Base-by-base conservation (phyloP, 2,888 invertebrate genomes). In the Graphium colonna region DNA sequence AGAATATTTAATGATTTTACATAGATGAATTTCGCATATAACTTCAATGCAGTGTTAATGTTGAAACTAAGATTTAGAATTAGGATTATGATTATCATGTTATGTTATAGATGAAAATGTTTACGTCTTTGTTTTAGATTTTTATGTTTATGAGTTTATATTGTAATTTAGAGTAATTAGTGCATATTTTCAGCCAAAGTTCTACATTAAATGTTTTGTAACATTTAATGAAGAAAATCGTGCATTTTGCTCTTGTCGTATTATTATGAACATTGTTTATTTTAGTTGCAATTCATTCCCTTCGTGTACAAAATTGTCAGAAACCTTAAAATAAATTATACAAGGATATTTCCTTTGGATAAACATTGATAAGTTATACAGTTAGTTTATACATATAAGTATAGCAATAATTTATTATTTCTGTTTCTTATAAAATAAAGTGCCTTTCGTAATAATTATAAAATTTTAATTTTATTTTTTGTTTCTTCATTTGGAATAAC, bases 41-140 rank as follows among this genome's bases (percentile, higher is more conserved):
- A 36, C 7, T 41, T 13, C 7, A 31, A 17, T 44, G 45, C 45
- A 12, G 45, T 45, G 44, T 41, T 36, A 36, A 41, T 43, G 38
- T 49, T 49, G 31, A 21, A 48, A 44, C 33, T 53, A 51, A 54
- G 49, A 46, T 16, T 60, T 69, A 69, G 65, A 56, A 63, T 65
- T 69, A 71, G 73, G 68, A 66, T 60, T 67, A 73, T 75, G 65
- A 73, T 68, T 67, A 69, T 68, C 70, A 73, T 77, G 73, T 78
- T 78, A 81, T 63, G 79, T 82, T 83, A 75, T 76, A 78, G 69
- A 71, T 80, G 66, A 78, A 79, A 84, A 82, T 82, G 82, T 87
- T 86, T 84, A 82, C 79, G 71, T 71, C 65, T 69, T 80, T 81
- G 81, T 85, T 86, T 81, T 78, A 81, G 79, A 75, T 76, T 57